Percentiles rank a stretch among this genome's conserved stretches.
These are phyloP conservation scores for Sander vitreus DNA, from an alignment of 2,113 vertebrate genomes.

Conservation along the genomic window DNA sequence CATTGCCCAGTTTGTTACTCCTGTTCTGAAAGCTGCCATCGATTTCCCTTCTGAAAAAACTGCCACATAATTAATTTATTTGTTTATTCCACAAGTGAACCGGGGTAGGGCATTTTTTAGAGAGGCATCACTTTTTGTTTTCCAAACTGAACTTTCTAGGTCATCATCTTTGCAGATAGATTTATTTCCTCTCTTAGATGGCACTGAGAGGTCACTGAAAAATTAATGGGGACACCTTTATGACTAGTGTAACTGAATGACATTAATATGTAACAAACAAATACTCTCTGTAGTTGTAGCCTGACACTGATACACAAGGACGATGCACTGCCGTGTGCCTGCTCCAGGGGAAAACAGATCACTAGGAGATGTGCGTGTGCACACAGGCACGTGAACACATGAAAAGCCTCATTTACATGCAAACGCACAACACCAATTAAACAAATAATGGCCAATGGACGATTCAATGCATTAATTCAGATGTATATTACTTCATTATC, in stretches of 20 bases:
- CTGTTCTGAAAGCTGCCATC: conserved; percentile 66
- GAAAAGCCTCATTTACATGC: conserved; percentile 35
- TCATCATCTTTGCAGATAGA: conserved; percentile 46
- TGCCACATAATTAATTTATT: conserved; percentile 73
- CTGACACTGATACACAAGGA: conserved; percentile 51
- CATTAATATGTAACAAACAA: conserved; percentile 72
- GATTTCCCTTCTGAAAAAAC: conserved; percentile 65
- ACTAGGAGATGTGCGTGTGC: conserved; percentile 3
- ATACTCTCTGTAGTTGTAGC: conserved; percentile 37
- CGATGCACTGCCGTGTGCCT: conserved; percentile 7
- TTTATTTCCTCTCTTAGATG: conserved; percentile 45
- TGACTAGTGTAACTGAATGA: conserved; percentile 60
- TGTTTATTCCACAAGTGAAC: conserved; percentile 69
- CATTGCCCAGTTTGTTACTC: conserved; percentile 65
- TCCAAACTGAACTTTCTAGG: conserved; percentile 61
- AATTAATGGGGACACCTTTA: conserved; percentile 71
- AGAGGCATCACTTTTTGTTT: conserved; percentile 56
- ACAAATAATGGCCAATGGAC: conserved; percentile 37
- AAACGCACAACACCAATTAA: conserved; percentile 37
- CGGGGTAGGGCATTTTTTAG: conserved; percentile 42
- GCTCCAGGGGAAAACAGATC: conserved; percentile 36
- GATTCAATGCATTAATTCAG: conserved; percentile 31
- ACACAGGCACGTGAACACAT: conserved; percentile 22
- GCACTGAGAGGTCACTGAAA: conserved; percentile 63
- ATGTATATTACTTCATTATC: conserved; percentile 36